A percentile compares a stretch with the other conserved stretches of the same genome.
phyloP scores from a whole-genome alignment of 2,888 invertebrate species.

The Torymus auratus region DNA sequence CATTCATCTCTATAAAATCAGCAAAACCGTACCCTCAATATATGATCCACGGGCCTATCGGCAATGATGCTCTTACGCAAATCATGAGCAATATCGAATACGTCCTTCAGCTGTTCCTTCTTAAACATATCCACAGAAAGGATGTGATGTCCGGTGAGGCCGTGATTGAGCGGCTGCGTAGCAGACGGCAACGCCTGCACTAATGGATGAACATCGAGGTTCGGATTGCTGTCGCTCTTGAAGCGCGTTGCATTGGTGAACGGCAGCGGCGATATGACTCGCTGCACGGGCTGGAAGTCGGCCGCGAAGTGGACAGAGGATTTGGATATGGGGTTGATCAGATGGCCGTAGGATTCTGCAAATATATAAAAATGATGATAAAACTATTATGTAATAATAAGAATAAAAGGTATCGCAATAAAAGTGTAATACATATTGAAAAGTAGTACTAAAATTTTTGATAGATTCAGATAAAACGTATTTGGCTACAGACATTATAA shows the following conservation, averaged over 20 bases:
- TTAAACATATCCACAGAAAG: conserved; percentile 90
- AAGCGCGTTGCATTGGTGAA: conserved; percentile 64
- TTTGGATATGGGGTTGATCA: conserved; percentile 59
- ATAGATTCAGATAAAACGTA: no score
- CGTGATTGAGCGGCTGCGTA: conserved; percentile 73
- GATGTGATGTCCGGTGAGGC: conserved; percentile 86
- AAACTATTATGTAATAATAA: background rate
- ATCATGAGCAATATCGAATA: conserved; percentile 95
- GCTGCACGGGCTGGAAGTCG: conserved; percentile 64
- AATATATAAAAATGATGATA: conserved; percentile 24
- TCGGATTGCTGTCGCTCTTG: conserved; percentile 73
- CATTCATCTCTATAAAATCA: background rate
- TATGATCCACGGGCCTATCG: conserved; percentile 89
- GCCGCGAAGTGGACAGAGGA: conserved; percentile 66
- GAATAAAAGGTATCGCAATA: background rate
- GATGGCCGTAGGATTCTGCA: conserved; percentile 64
- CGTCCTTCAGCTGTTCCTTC: conserved; percentile 92
- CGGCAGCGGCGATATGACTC: conserved; percentile 67
- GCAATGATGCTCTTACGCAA: conserved; percentile 90
- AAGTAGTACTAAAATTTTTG: no score
- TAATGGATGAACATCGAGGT: conserved; percentile 64
- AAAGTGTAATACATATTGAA: no score
- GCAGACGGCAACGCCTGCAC: conserved; percentile 54
- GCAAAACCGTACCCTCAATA: conserved; percentile 81
- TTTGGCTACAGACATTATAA: no score